These are phyloP conservation scores for Trematocara zebra DNA, from an alignment of 2,113 vertebrate genomes.

Conservation along the genomic window DNA sequence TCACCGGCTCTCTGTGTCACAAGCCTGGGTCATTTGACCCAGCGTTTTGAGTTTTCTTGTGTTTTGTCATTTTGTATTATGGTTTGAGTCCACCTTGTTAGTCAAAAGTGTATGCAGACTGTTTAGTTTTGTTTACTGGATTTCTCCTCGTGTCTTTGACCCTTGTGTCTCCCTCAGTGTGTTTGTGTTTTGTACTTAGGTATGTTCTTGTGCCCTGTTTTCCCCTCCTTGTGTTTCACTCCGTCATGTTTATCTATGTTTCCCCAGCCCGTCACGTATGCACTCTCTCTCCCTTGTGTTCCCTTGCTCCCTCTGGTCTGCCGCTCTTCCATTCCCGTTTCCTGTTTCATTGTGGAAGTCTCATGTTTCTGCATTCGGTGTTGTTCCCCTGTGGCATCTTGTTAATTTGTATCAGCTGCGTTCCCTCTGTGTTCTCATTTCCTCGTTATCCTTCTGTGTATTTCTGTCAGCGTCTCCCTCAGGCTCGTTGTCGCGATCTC, in stretches of 20 bases:
- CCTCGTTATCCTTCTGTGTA: background rate
- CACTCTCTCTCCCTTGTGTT: background rate
- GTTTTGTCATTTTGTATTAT: background rate
- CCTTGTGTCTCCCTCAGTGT: background rate
- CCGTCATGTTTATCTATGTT: background rate
- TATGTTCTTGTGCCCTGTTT: background rate
- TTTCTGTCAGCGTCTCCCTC: background rate
- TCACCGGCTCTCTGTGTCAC: background rate
- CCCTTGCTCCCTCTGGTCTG: background rate
- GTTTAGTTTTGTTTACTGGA: background rate
- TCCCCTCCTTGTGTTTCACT: background rate
- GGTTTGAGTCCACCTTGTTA: background rate
- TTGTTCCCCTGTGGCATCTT: background rate
- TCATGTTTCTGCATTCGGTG: background rate
- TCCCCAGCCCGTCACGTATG: background rate
- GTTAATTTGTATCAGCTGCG: background rate
- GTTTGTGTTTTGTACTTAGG: background rate
- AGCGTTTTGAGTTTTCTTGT: background rate
- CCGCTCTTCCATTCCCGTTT: background rate
- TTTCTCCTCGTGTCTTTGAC: background rate
- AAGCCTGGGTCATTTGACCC: background rate
- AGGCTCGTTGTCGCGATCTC: rapidly evolving
- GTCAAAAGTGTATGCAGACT: background rate
- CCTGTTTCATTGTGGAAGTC: background rate
- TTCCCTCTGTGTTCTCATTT: background rate